These are phyloP conservation scores for Liasis olivaceus DNA, from an alignment of 2,797 vertebrate species.

Conservation along the genomic window DNA sequence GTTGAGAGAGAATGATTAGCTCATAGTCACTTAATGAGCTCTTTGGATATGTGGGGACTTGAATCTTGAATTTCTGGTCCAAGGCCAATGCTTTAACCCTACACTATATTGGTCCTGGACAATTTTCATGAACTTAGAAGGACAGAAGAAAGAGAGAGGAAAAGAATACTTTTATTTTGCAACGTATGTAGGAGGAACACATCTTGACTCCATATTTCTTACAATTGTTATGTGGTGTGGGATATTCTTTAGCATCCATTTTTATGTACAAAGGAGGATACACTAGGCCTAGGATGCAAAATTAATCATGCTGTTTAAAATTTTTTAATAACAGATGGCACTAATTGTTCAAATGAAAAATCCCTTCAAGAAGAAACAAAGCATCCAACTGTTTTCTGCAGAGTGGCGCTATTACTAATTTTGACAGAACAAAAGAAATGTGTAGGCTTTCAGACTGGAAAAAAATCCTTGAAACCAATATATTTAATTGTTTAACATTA, in stretches of 20 bases:
- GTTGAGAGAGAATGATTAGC: background rate
- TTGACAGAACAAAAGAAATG: slow-evolving; percentile 49
- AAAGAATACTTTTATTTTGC: background rate
- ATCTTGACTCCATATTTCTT: background rate
- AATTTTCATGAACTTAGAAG: background rate
- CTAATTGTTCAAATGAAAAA: background rate
- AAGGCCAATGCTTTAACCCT: background rate
- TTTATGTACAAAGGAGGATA: background rate
- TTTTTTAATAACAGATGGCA: slow-evolving; percentile 1
- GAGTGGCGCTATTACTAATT: slow-evolving; percentile 21
- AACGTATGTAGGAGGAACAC: background rate
- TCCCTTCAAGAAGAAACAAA: background rate
- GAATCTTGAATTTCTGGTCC: background rate
- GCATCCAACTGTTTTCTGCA: background rate
- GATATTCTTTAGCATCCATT: background rate
- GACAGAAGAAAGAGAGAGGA: background rate
- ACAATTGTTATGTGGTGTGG: background rate
- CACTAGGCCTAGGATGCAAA: background rate
- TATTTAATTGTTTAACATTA: slow-evolving; percentile 10
- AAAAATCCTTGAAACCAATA: slow-evolving; percentile 30
- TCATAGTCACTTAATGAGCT: background rate
- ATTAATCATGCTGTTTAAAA: background rate
- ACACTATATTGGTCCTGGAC: background rate
- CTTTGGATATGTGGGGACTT: background rate
- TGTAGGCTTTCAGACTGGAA: slow-evolving; percentile 23